These are phyloP conservation scores for Sinosuthora webbiana DNA, from an alignment of 2,113 vertebrate species.

Conservation along the genomic window DNA sequence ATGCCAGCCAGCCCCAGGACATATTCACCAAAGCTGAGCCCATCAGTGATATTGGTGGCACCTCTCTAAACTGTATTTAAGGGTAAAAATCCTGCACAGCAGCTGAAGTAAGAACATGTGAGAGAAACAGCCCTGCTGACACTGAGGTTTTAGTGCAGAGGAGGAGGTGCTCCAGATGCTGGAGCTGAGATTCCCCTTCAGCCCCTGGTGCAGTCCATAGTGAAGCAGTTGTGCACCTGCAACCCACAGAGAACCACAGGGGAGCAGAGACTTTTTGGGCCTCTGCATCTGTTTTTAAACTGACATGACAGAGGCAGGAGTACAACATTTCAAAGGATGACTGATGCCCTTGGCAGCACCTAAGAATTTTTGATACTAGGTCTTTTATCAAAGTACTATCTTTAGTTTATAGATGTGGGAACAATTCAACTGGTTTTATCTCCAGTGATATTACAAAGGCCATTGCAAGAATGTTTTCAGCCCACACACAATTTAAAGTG, in stretches of 20 bases:
- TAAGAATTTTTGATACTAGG: not conserved
- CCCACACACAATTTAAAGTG: not conserved
- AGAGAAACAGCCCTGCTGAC: not conserved
- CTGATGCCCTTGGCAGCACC: not conserved
- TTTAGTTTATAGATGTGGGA: not conserved
- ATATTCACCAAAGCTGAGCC: not conserved
- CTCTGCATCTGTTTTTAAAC: not conserved
- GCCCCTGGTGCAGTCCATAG: not conserved
- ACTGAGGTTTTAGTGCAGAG: not conserved
- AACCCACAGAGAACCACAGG: fast-evolving
- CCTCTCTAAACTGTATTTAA: not conserved
- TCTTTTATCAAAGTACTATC: not conserved
- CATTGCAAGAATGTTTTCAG: not conserved
- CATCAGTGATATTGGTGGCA: no score
- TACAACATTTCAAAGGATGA: not conserved
- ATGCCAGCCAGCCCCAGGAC: not conserved
- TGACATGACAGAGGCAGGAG: not conserved
- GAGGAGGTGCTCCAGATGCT: fast-evolving
- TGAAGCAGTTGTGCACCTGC: not conserved
- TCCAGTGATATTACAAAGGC: not conserved
- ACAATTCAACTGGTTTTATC: not conserved
- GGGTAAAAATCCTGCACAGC: not conserved
- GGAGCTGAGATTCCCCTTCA: not conserved
- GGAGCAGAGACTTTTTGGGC: not conserved
- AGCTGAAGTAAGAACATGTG: not conserved